A percentile compares a stretch with the other conserved stretches of the same genome.
Conservation (phyloP, 2,797 vertebrate species). For the Neosilurus mollespiculum region DNA sequence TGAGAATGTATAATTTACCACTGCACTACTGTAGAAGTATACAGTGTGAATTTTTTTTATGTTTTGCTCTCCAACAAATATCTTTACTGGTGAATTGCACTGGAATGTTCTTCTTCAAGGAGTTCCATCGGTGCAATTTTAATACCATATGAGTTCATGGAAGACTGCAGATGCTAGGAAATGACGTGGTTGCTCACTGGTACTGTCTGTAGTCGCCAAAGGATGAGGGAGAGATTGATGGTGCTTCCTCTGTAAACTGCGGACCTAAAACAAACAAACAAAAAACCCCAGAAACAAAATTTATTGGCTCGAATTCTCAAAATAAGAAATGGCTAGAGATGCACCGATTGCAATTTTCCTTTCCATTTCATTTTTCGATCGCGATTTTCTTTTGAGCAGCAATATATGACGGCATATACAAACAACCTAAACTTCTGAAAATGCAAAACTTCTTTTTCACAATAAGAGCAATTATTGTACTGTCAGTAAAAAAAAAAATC, state of each 20-base stretch:
- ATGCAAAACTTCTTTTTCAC: too few relatives aligned
- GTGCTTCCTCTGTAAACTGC: slow-evolving; percentile 85
- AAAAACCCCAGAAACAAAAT: neutral
- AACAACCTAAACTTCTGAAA: too few relatives aligned
- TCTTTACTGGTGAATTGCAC: slow-evolving; percentile 50
- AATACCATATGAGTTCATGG: slow-evolving; percentile 62
- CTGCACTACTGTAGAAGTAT: slow-evolving; percentile 62
- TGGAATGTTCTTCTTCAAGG: slow-evolving; percentile 42
- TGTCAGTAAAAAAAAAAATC: too few relatives aligned
- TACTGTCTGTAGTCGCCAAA: slow-evolving; percentile 91
- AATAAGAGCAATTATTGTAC: too few relatives aligned
- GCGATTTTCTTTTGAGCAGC: too few relatives aligned
- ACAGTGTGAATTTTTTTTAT: slow-evolving; percentile 53
- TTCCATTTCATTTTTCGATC: too few relatives aligned
- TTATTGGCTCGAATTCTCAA: neutral
- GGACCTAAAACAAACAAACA: slow-evolving; percentile 79
- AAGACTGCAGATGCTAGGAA: slow-evolving; percentile 70
- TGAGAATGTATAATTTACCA: slow-evolving; percentile 65
- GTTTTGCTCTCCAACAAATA: slow-evolving; percentile 57
- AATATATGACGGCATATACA: too few relatives aligned
- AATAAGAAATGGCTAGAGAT: too few relatives aligned
- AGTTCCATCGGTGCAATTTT: slow-evolving; percentile 61
- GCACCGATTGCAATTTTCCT: too few relatives aligned
- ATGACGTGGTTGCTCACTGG: slow-evolving; percentile 75
- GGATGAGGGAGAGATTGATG: slow-evolving; percentile 74